Evolutionary conservation across 37 sponge, comb jelly and placozoan genomes (phyloP), one percentile per base, ranked within the genome.

Genomic region (Spongia lamella): DNA sequence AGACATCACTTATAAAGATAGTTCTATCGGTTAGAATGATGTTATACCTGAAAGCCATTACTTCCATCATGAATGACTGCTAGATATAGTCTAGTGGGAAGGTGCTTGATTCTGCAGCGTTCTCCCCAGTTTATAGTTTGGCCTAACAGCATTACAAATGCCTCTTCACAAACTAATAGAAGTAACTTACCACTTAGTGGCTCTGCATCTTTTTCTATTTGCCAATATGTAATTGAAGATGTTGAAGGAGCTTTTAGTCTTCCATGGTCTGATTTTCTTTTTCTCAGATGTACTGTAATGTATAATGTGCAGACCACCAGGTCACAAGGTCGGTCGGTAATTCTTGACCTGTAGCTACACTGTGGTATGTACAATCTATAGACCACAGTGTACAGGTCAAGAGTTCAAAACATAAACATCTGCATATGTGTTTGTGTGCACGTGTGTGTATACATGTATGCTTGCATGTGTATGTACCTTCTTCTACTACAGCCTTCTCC

Each of bases 181-280:
- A 3, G 7, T 16, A 63, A 5, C 68, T 60, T 55, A 82, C 91
- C 91, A 69, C 69, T 80, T 3, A 49, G 52, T 29, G 89, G 70
- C 27, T 78, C 77, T 34, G 40, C 59, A 56, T 78, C 77, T 56
- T 80, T 73, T 71, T 92, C 93, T 76, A 92, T 84, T 59, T 79
- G 77, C 93, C 93, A 92, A 68, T 89, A 92, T 29, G 86, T 86
- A 25, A 89, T 92, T 58, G 89, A 84, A 63, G 87, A 86, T 7
- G 93, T 82, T 11, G 93, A 85, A 7, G 93, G 93, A 21, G 33
- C 58, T 34, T 79, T 79, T 32, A 83, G 79, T 3, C 51, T 67
- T 15, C 89, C 75, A 26, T 59, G 62, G 56, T 79, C 79, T 29
- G 69, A 51, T 38, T 79, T 68, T 30, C 89, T 78, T 76, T 66